Conservation (phyloP, 53 echinoderm and acorn worm species). For the Henricia sp. region DNA sequence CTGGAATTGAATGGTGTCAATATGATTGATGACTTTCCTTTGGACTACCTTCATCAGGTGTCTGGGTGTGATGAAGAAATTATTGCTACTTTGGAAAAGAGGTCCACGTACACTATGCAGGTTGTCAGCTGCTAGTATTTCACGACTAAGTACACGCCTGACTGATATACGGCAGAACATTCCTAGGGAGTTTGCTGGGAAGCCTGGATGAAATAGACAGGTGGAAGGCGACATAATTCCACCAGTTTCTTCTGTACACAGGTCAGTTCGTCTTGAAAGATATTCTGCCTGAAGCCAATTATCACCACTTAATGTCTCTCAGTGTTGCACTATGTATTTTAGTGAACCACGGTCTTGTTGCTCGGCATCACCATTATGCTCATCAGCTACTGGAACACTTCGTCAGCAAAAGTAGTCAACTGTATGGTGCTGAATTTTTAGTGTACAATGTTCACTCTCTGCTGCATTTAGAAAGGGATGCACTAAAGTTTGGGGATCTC, state of each 20-base stretch:
- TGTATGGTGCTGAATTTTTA: conserved; percentile 34
- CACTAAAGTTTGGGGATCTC: conserved; percentile 1
- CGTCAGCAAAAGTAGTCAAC: not conserved
- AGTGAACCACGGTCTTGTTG: not conserved
- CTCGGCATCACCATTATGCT: conserved; percentile 6
- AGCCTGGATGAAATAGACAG: conserved; percentile 25
- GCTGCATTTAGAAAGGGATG: conserved; percentile 18
- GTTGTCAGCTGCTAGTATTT: not conserved
- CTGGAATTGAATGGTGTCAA: not conserved
- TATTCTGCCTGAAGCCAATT: not conserved
- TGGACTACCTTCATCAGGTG: conserved; percentile 59
- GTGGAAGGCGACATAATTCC: conserved; percentile 42
- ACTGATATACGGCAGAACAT: not conserved
- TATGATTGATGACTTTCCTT: not conserved
- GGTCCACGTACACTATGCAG: conserved; percentile 39
- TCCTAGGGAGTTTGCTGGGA: not conserved
- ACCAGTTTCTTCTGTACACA: conserved; percentile 36
- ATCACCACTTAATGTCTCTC: conserved; percentile 9
- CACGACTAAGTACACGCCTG: not conserved
- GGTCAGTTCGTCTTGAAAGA: conserved; percentile 21
- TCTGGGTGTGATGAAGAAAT: conserved; percentile 63
- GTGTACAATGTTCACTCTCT: conserved; percentile 32
- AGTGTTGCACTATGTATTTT: conserved; percentile 33
- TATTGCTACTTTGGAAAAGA: conserved; percentile 62
- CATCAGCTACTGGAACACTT: conserved; percentile 12